These are phyloP conservation scores for Neoascia interrupta DNA, from an alignment of 2,888 invertebrate species.

Conservation along the genomic window DNA sequence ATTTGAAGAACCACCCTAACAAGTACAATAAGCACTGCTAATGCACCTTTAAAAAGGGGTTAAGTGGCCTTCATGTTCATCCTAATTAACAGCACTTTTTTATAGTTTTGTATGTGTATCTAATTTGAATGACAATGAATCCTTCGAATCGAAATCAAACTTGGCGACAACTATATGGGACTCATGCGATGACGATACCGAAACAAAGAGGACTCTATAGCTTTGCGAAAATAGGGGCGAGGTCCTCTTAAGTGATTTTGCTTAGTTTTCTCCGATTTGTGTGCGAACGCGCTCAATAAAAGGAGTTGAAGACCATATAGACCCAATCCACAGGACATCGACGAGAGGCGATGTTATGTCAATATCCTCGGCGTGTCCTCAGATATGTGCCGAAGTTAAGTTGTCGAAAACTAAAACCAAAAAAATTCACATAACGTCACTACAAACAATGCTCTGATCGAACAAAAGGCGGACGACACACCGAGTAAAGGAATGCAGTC, in stretches of 20 bases:
- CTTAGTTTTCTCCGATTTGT: background rate
- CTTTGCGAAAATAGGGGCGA: constrained; percentile 33
- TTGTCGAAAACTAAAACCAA: constrained; percentile 19
- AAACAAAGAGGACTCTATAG: constrained; percentile 20
- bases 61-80: constrained; percentile 6
- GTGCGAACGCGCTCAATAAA: background rate
- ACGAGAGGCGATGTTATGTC: constrained; percentile 56
- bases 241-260: constrained; percentile 60
- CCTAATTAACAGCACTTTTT: constrained; percentile 18
- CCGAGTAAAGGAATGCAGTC: background rate
- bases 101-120: background rate
- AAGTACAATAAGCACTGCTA: too few species aligned
- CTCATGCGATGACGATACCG: background rate
- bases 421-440: constrained; percentile 64
- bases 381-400: constrained; percentile 18
- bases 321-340: constrained; percentile 48
- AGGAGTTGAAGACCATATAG: too few species aligned
- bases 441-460: constrained; percentile 39
- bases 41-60: too few species aligned
- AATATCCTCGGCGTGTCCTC: constrained; percentile 36
- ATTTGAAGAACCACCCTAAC: too few species aligned
- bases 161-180: background rate
- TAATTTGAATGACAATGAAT: constrained; percentile 33
- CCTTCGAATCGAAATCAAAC: background rate
- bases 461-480: background rate